Conservation (phyloP, 2,888 invertebrate genomes). For the Trichogramma evanescens region DNA sequence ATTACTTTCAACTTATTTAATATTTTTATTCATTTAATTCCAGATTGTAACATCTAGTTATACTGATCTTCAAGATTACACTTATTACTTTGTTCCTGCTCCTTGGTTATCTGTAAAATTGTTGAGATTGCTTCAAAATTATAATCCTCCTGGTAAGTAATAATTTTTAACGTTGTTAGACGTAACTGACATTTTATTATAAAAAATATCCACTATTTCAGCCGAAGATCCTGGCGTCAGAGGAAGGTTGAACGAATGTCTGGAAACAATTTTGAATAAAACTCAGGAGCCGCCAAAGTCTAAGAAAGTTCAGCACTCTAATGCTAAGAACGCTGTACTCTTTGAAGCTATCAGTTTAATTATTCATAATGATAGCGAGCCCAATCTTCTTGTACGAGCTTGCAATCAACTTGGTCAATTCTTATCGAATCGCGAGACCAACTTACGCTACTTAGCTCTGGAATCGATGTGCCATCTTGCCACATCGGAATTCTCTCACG, state of each 20-base stretch:
- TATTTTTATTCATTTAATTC: conserved; percentile 28
- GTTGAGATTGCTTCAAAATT: conserved; percentile 91
- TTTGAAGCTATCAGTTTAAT: conserved; percentile 99
- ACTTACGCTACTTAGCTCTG: conserved; percentile 92
- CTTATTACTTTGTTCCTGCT: conserved; percentile 99
- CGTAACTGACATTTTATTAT: background rate
- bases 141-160: conserved; percentile 79
- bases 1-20: background rate
- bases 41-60: conserved; percentile 98
- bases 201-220: conserved; percentile 24
- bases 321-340: conserved; percentile 98
- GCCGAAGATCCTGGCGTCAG: conserved; percentile 93
- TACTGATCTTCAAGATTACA: conserved; percentile 98
- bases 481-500: conserved; percentile 98
- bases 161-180: background rate
- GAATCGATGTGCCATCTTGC: conserved; percentile 99
- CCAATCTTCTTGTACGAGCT: conserved; percentile 91
- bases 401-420: conserved; percentile 99
- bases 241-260: conserved; percentile 91
- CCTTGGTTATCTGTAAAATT: conserved; percentile 99
- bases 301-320: conserved; percentile 99
- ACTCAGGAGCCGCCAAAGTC: conserved; percentile 99
- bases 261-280: conserved; percentile 97
- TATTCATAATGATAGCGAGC: conserved; percentile 97
- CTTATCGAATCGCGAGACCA: conserved; percentile 93